These are phyloP conservation scores for Sebastes minor DNA, from an alignment of 2,797 vertebrate species.

Conservation along the genomic window DNA sequence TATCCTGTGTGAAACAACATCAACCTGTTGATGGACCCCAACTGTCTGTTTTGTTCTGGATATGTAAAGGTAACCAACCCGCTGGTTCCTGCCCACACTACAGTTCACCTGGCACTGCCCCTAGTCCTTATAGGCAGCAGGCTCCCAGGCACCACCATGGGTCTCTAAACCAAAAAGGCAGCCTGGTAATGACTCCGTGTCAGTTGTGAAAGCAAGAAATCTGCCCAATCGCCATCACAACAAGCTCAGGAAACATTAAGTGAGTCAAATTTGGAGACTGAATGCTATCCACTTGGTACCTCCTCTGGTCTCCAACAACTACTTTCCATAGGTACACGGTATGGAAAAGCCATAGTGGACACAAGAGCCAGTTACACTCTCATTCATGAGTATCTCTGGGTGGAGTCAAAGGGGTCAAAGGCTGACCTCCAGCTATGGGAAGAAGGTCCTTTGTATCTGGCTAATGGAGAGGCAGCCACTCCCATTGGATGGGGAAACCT, in stretches of 20 bases:
- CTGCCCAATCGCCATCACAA: not conserved
- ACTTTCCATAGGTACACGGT: too few species aligned
- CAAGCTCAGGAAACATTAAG: not conserved
- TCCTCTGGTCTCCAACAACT: not conserved
- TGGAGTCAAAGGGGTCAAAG: not conserved
- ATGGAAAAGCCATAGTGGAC: not conserved
- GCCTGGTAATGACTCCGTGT: not conserved
- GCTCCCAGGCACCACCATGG: not conserved
- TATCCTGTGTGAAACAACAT: not conserved
- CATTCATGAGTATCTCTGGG: not conserved
- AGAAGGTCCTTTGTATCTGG: not conserved
- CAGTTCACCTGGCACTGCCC: not conserved
- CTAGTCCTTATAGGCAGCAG: too few species aligned
- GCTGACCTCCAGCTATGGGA: not conserved
- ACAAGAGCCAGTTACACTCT: slow-evolving; percentile 1
- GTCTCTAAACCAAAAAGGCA: not conserved
- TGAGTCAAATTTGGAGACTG: not conserved
- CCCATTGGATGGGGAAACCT: not conserved
- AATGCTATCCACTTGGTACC: not conserved
- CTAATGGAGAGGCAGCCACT: not conserved
- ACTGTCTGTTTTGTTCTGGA: not conserved
- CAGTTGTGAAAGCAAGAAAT: not conserved
- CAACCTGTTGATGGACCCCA: not conserved
- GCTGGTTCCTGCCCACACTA: not conserved
- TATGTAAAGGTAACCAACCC: not conserved